Percentiles rank a stretch among this genome's conserved stretches.
Evolutionary conservation across 2,888 invertebrate species (phyloP).

Genomic region (Melinaea menophilus): DNA sequence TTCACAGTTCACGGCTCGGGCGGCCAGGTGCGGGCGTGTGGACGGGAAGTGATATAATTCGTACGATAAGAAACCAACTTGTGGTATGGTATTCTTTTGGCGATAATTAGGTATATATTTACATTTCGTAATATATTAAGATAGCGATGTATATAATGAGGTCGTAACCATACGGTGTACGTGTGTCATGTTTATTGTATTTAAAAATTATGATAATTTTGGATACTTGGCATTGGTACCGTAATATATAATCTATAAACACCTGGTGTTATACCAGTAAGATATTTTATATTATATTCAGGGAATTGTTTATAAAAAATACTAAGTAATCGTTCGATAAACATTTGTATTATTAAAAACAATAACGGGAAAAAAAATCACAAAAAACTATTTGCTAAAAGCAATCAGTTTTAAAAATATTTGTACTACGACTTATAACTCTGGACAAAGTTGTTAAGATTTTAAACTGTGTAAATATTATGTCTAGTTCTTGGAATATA

Average conservation of each 20-base stretch:
- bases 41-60: slow-evolving; percentile 31
- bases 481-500: too few species aligned
- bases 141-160: slow-evolving; percentile 15
- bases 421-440: slow-evolving; percentile 22
- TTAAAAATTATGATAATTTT: slow-evolving; percentile 2
- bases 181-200: not conserved
- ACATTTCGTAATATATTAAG: slow-evolving; percentile 8
- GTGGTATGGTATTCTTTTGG: slow-evolving; percentile 15
- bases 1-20: slow-evolving; percentile 31
- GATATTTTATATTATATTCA: too few species aligned
- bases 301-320: too few species aligned
- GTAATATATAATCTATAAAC: too few species aligned
- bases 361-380: slow-evolving; percentile 28
- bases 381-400: slow-evolving; percentile 33
- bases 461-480: too few species aligned
- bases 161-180: slow-evolving; percentile 9
- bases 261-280: too few species aligned
- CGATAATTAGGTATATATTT: slow-evolving; percentile 17
- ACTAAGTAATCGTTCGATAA: too few species aligned
- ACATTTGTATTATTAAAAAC: slow-evolving; percentile 1
- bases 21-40: slow-evolving; percentile 35
- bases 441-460: too few species aligned
- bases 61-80: slow-evolving; percentile 25
- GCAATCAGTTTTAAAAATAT: slow-evolving; percentile 31
- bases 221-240: not conserved